Conservation (phyloP, 2,888 invertebrate genomes). For the Syrphus vitripennis region DNA sequence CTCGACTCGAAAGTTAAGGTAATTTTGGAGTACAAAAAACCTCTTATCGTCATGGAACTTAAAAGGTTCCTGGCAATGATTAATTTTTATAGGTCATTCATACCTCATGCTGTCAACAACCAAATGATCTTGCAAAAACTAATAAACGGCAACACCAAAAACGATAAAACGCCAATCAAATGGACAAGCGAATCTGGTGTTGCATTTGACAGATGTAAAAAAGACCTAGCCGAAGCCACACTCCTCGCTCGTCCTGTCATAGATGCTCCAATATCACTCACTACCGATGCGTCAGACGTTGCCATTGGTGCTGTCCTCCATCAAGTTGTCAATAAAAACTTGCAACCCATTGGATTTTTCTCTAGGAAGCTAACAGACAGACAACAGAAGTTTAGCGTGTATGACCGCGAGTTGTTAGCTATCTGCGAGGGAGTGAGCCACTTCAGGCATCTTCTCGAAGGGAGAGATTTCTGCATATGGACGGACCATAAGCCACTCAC, state of each 20-base stretch:
- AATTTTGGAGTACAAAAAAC: neutral
- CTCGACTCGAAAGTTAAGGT: neutral
- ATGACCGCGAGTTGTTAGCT: no score
- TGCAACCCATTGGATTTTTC: no score
- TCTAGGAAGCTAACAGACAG: no score
- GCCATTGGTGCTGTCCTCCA: no score
- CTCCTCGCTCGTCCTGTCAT: no score
- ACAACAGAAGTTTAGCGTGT: no score
- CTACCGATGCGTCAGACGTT: no score
- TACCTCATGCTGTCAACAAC: conserved; percentile 42
- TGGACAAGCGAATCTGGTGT: conserved; percentile 31
- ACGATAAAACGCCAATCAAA: conserved; percentile 38
- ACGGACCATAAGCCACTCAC: no score
- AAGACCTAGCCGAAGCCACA: conserved; percentile 25
- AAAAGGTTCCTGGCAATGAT: conserved; percentile 68
- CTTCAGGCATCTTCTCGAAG: neutral
- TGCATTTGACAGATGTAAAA: conserved; percentile 60
- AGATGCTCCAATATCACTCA: no score
- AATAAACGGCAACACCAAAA: conserved; percentile 49
- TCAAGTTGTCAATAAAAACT: no score
- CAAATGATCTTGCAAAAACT: conserved; percentile 39
- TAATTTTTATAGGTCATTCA: conserved; percentile 69
- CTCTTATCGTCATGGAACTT: conserved; percentile 50
- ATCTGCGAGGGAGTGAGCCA: no score
- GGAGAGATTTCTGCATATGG: no score